Base-by-base conservation (phyloP, 37 sponge, comb jelly and placozoan species). In the Tethya wilhelma region DNA sequence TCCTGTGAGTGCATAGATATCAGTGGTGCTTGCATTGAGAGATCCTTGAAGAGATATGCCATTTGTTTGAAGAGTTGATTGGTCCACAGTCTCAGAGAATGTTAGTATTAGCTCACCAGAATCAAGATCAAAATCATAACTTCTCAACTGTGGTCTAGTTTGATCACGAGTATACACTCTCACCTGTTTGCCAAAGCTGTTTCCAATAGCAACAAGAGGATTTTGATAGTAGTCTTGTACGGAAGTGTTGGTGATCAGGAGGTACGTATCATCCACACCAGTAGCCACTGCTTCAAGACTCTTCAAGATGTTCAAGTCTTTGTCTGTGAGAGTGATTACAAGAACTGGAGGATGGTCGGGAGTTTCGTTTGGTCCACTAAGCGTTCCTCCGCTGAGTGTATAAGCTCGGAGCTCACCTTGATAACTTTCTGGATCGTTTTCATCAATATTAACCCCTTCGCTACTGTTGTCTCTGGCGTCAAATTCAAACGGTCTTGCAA, bases 81-180 rank as follows among this genome's bases (percentile, higher is more conserved):
- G 67, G 55, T 96, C 87, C 32, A 96, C 85, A 36, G 91, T 92
- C 79, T 96, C 96, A 1, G 93, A 89, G 63, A 96, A 96, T 32
- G 74, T 84, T 41, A 96, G 32, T 8, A 49, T 71, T 0, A 92
- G 78, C 17, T 70, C 29, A 0, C 96, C 91, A 42, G 37, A n/a
- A 43, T 96, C 53, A 75, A 96, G 62, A 64, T 96, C 96, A 33
- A 96, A 42, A 19, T 69, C 44, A 49, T 93, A 92, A 22, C 42
- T n/a, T 4, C 19, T 26, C 53, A 96, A 66, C 25, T 39, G 17
- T 5, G 96, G 96, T 29, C 58, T 30, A 22, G 63, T 79, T 20
- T 37, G 40, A 45, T 96, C 96, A 25, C 86, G 69, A 45, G 73
- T 93, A 72, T 80, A 93, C 19, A 70, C 73, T 43, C 89, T 74